phyloP scores from a whole-genome alignment of 2,888 invertebrate genomes.

The Ferrisia virgata region DNA sequence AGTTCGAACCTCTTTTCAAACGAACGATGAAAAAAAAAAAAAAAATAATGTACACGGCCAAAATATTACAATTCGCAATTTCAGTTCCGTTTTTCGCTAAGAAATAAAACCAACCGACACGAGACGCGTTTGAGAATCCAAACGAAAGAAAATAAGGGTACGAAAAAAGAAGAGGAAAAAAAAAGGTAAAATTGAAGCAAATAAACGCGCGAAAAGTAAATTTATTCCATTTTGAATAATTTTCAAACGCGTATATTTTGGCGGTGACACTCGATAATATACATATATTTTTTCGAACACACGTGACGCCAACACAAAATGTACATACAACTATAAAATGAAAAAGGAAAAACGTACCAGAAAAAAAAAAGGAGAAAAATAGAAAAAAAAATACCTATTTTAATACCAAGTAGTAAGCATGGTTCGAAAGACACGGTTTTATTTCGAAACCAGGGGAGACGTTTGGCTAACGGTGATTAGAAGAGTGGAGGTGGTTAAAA shows the following conservation, averaged over 20 bases:
- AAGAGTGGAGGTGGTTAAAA: neutral
- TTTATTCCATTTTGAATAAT: constrained; percentile 30
- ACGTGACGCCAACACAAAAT: constrained; percentile 7
- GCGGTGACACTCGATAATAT: constrained; percentile 14
- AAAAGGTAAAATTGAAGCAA: constrained; percentile 25
- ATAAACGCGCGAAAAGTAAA: constrained; percentile 2
- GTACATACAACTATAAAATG: neutral
- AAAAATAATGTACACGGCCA: neutral
- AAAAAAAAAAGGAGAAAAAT: neutral
- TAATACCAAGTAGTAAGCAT: too few relatives aligned
- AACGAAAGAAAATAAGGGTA: neutral
- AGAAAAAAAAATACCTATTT: neutral
- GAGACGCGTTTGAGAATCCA: neutral
- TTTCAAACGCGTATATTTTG: constrained; percentile 11
- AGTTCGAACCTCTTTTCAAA: neutral
- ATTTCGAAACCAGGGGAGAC: too few relatives aligned
- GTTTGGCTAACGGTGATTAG: neutral
- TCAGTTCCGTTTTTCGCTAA: neutral
- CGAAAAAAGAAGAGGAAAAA: neutral
- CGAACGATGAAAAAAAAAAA: neutral
- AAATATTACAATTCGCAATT: neutral
- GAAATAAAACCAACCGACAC: neutral
- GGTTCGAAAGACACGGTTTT: neutral
- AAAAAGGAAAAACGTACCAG: neutral
- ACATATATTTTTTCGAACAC: constrained; percentile 13